Conservation (phyloP, 1,140 invertebrate genomes). For the Drosophila nannoptera region DNA sequence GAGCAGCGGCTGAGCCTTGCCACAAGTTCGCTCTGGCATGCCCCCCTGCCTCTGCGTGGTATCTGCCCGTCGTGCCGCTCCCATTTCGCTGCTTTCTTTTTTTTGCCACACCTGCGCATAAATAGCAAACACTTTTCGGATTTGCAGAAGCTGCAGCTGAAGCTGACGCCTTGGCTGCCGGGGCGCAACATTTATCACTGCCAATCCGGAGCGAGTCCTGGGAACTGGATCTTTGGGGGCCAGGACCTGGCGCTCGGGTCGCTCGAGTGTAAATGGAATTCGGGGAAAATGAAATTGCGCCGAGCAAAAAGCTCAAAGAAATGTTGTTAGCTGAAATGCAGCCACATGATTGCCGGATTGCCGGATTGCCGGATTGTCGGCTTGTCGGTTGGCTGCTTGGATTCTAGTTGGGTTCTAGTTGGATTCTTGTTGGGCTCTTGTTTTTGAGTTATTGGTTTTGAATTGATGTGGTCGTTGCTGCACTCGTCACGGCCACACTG, state of each 20-base stretch:
- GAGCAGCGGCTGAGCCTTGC: not conserved
- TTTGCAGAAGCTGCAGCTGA: conserved; percentile 35
- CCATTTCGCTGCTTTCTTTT: conserved; percentile 34
- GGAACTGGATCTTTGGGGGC: conserved; percentile 3
- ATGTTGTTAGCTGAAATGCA: conserved; percentile 58
- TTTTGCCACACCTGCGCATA: conserved; percentile 63
- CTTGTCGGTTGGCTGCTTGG: too few species aligned
- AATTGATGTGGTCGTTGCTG: conserved; percentile 58
- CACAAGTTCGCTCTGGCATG: not conserved
- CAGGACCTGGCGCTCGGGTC: conserved; percentile 6
- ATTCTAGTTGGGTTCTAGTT: too few species aligned
- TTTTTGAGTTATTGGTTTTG: conserved; percentile 75
- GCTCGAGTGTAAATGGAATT: conserved; percentile 73
- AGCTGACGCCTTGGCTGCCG: conserved; percentile 10
- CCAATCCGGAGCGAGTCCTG: conserved; percentile 52
- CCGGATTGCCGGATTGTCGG: conserved; percentile 22
- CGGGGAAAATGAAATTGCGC: conserved; percentile 66
- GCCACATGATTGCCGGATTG: conserved; percentile 57
- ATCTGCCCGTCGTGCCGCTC: not conserved
- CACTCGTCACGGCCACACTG: not conserved
- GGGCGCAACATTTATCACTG: conserved; percentile 73
- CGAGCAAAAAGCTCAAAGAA: conserved; percentile 32
- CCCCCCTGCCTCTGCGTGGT: not conserved
- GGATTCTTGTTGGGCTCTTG: conserved; percentile 40
- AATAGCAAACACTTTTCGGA: conserved; percentile 73